A percentile compares a stretch with the other conserved stretches of the same genome.
These are phyloP conservation scores for Drosophila kikkawai DNA, from an alignment of 1,140 invertebrate species.

Conservation along the genomic window DNA sequence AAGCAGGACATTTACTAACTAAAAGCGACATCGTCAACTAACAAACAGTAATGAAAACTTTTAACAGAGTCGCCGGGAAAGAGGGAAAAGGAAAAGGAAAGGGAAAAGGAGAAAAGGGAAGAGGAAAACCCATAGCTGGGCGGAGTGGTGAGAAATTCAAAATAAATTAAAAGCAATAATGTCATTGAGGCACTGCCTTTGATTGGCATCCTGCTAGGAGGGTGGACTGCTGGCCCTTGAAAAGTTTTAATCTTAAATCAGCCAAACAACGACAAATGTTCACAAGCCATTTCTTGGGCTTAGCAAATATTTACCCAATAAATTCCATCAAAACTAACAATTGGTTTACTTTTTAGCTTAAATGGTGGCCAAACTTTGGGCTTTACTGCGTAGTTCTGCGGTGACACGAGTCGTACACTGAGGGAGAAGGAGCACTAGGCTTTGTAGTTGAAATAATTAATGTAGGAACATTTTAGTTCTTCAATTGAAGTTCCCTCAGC, in stretches of 20 bases:
- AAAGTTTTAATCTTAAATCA: slow-evolving; percentile 79
- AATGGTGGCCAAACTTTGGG: slow-evolving; percentile 40
- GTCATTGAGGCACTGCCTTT: slow-evolving; percentile 35
- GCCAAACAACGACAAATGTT: slow-evolving; percentile 62
- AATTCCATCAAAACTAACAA: slow-evolving; percentile 83
- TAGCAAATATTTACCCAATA: slow-evolving; percentile 78
- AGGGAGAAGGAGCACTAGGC: neutral
- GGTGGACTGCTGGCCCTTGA: neutral
- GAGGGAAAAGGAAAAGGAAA: neutral
- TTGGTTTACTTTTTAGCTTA: slow-evolving; percentile 78
- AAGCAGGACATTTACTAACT: slow-evolving; percentile 29
- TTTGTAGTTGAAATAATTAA: slow-evolving; percentile 1
- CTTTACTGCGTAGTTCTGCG: slow-evolving; percentile 36
- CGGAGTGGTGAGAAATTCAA: slow-evolving; percentile 32
- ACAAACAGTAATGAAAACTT: slow-evolving; percentile 61
- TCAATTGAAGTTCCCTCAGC: neutral
- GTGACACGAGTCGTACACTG: slow-evolving; percentile 17
- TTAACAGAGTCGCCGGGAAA: slow-evolving; percentile 31
- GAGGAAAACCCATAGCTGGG: neutral
- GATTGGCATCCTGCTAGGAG: slow-evolving; percentile 22
- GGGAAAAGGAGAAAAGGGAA: neutral
- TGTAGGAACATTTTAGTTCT: neutral
- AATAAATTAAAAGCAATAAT: slow-evolving; percentile 62
- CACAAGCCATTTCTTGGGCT: slow-evolving; percentile 68
- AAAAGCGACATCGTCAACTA: slow-evolving; percentile 50